Conservation (phyloP, 2,888 invertebrate genomes). For the Cinara cedri region DNA sequence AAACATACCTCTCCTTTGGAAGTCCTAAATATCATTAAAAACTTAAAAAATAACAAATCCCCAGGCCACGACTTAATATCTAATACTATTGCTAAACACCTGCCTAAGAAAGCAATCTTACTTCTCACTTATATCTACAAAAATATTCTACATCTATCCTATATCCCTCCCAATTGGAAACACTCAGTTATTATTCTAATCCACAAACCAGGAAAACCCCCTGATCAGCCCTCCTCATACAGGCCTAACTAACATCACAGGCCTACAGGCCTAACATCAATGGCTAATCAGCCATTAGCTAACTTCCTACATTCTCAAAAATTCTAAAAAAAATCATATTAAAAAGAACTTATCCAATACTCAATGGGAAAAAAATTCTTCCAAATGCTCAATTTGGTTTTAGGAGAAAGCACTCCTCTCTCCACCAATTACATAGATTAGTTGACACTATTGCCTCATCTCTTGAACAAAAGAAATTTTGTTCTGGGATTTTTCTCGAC, state of each 20-base stretch:
- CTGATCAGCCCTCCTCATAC: slow-evolving; percentile 16
- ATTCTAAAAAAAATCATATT: no score
- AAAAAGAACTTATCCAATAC: not conserved
- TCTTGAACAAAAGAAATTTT: not conserved
- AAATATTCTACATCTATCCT: slow-evolving; percentile 58
- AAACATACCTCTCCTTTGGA: slow-evolving; percentile 34
- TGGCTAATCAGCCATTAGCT: no score
- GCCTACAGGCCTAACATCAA: no score
- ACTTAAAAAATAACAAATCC: slow-evolving; percentile 34
- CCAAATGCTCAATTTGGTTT: slow-evolving; percentile 57
- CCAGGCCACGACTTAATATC: slow-evolving; percentile 57
- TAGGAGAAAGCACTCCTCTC: slow-evolving; percentile 30
- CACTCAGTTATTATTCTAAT: slow-evolving; percentile 38
- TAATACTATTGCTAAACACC: slow-evolving; percentile 60
- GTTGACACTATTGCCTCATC: slow-evolving; percentile 43
- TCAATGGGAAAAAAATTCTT: slow-evolving; percentile 4
- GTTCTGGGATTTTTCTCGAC: not conserved
- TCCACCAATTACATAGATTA: slow-evolving; percentile 48
- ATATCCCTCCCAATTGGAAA: slow-evolving; percentile 60
- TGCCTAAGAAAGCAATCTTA: slow-evolving; percentile 59
- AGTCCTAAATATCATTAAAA: slow-evolving; percentile 7
- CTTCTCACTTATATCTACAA: slow-evolving; percentile 59
- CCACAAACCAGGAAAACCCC: slow-evolving; percentile 42
- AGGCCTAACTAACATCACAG: no score
- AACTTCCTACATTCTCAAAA: not conserved